phyloP scores from a whole-genome alignment of 2,888 invertebrate genomes.

The Agrochola litura region DNA sequence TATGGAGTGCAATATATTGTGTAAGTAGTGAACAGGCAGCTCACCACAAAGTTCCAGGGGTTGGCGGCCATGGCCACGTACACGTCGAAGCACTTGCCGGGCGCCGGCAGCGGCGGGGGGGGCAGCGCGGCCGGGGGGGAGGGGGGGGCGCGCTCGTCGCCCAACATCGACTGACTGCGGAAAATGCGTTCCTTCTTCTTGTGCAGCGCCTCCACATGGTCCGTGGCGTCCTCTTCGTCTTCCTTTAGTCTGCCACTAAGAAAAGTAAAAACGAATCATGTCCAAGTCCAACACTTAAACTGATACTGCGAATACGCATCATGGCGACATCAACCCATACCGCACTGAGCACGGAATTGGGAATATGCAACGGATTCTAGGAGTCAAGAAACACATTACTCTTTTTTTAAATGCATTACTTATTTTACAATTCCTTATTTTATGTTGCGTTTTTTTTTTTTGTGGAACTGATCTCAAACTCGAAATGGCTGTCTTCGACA shows the following conservation, averaged over 20 bases:
- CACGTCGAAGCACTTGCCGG: slow-evolving; percentile 92
- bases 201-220: slow-evolving; percentile 83
- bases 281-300: neutral
- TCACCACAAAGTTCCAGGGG: slow-evolving; percentile 93
- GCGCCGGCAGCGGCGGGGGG: slow-evolving; percentile 81
- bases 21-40: slow-evolving; percentile 48
- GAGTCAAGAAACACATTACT: neutral
- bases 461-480: too few species aligned
- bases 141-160: slow-evolving; percentile 71
- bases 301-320: neutral
- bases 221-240: slow-evolving; percentile 74
- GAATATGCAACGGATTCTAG: neutral
- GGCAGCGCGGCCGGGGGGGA: slow-evolving; percentile 79
- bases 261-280: slow-evolving; percentile 12
- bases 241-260: slow-evolving; percentile 79
- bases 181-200: slow-evolving; percentile 88
- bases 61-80: slow-evolving; percentile 94
- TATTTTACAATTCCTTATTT: neutral
- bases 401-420: neutral
- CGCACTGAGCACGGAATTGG: neutral
- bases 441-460: neutral
- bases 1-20: neutral
- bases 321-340: neutral
- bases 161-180: slow-evolving; percentile 73
- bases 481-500: neutral